Conservation (phyloP, 2,888 invertebrate species). For the Calephelis perditalis region DNA sequence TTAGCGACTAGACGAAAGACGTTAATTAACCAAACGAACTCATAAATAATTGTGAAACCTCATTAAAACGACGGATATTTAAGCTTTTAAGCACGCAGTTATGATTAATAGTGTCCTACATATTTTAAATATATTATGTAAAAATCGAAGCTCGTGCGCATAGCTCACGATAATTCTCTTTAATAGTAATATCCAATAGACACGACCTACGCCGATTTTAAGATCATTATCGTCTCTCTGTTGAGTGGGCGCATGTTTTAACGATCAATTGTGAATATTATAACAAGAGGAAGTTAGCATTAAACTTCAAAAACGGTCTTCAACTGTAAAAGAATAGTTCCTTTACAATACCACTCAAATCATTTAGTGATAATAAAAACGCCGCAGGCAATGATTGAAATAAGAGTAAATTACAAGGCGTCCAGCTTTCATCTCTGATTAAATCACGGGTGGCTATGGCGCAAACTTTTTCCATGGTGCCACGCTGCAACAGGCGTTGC, state of each 20-base stretch:
- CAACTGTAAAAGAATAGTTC: conserved; percentile 24
- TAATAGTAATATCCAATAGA: conserved; percentile 28
- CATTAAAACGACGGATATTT: conserved; percentile 4
- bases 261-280: conserved; percentile 62
- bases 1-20: background rate
- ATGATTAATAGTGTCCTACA: conserved; percentile 7
- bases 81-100: background rate
- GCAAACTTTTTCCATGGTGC: conserved; percentile 5
- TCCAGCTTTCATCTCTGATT: conserved; percentile 38
- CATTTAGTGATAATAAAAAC: conserved; percentile 58
- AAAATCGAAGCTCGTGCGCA: conserved; percentile 14
- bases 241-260: conserved; percentile 56
- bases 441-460: conserved; percentile 49
- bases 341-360: conserved; percentile 59
- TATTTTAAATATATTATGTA: conserved; percentile 14
- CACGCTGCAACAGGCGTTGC: conserved; percentile 8
- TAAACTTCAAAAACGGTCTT: background rate
- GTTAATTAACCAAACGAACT: background rate
- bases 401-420: conserved; percentile 49
- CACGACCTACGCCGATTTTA: conserved; percentile 65
- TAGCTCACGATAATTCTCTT: conserved; percentile 11
- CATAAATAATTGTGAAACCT: conserved; percentile 6
- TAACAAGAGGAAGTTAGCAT: conserved; percentile 40
- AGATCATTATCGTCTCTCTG: conserved; percentile 65
- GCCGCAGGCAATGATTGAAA: conserved; percentile 41